Base-by-base conservation (phyloP, 64 coral and sea anemone species). In the Montipora efflorescens region DNA sequence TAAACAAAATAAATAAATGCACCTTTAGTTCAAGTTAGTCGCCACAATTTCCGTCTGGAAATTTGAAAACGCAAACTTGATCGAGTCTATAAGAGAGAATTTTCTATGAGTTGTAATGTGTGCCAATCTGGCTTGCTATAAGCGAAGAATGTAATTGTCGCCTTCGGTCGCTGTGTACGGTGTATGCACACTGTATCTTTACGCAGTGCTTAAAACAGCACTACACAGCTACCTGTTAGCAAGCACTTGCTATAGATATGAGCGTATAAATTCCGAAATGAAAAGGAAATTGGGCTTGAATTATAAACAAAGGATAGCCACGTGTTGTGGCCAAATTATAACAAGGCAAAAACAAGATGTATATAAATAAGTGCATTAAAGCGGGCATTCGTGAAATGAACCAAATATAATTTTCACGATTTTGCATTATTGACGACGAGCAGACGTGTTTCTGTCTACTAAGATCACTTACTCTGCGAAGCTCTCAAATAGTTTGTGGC, bases 301-400 rank as follows among this genome's bases (percentile, higher is more conserved):
- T 50, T 20, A 68, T 86, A 86, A 84, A 84, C 61, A 67, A 14
- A 67, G 46, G 23, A 47, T 67, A 44, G 47, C 82, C 82, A 86
- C 82, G 82, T 86, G 82, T 71, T 71, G 67, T 50, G 48, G 46
- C 82, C 43, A 72, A 71, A 86, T 86, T 71, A 86, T 49, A 86
- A 71, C 66, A 86, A 50, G 64, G 66, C 82, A 71, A 71, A 51
- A 71, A 36, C 66, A 46, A 71, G 82, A 86, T 72, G 71, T 51
- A 71, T 71, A 64, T 86, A 86, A 86, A 86, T 50, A 70, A 84
- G 67, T 67, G 7, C 11, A 57, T 57, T 8, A 57, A 82, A 86
- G 57, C 64, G 67, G 18, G 64, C 46, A 86, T 71, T 86, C 43
- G 44, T 5, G 44, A 86, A 46, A 8, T 49, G 46, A 50, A 4